Base-by-base conservation (phyloP, 1,140 invertebrate genomes). In the Colletes latitarsis region DNA sequence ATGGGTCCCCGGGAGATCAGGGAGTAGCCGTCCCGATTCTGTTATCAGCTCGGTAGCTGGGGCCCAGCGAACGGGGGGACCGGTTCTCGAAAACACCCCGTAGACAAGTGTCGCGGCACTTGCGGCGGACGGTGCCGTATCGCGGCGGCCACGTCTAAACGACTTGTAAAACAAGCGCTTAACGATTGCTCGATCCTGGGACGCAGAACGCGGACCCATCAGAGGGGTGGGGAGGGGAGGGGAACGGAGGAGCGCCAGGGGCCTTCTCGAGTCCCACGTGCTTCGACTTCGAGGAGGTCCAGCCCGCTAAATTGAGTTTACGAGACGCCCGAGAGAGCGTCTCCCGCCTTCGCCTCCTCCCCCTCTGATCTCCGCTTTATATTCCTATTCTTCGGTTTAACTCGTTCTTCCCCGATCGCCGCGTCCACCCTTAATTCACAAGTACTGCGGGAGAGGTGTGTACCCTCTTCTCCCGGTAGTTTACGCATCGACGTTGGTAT, bases 161-260 rank as follows among this genome's bases (percentile, higher is more conserved):
- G 92, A 91, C 93, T 92, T 93, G 92, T 93, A 92, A 92, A 92
- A 93, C 92, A 93, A 93, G 91, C 91, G 91, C 89, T 93, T 93
- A 93, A 93, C 89, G 90, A 92, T 92, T 91, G 87, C 90, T 87
- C 82, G 83, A 84, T 81, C 85, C 84, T 86, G 82, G 43, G 68
- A 82, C 80, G 58, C 15, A 66, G 81, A 71, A 39, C 14, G 53
- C 17, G 64, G 46, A 58, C 30, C 14, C 30, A 30, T 30, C 41
- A 76, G 57, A 12, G 62, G 53, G 17, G 30, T 53, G 21, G 49
- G 67, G 64, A 46, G 46, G 53, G 57, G 30, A 58, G 58, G 64
- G 43, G 21, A 60, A 49, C n/a, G 39, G 66, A 17, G 46, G 41
- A 41, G 46, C 43, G 43, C 30, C 30, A 46, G 10, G 30, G 30